Conservation (phyloP, 2,888 invertebrate genomes). For the Noctua pronuba region DNA sequence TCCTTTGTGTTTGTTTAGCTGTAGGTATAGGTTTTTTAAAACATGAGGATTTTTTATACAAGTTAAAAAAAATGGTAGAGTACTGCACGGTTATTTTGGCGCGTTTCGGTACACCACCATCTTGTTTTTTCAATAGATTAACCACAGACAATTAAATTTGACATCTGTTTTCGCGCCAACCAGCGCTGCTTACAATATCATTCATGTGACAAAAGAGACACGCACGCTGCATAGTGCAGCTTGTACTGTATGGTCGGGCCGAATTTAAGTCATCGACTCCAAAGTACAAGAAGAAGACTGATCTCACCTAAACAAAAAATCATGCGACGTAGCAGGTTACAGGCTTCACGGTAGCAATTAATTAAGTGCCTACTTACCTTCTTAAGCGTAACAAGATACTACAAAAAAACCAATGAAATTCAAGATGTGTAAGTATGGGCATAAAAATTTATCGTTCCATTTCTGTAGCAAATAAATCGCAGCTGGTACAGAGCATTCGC, state of each 20-base stretch:
- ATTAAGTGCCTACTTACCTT: background rate
- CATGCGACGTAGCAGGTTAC: too few relatives aligned
- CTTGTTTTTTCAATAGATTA: background rate
- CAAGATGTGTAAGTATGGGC: constrained; percentile 65
- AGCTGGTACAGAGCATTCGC: constrained; percentile 71
- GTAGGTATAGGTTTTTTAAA: background rate
- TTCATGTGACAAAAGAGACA: background rate
- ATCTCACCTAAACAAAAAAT: too few relatives aligned
- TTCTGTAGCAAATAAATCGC: constrained; percentile 76
- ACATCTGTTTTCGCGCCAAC: background rate
- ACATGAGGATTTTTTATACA: background rate
- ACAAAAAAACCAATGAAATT: constrained; percentile 46
- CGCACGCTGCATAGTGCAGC: too few relatives aligned
- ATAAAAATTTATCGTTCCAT: constrained; percentile 72
- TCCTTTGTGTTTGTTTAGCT: background rate
- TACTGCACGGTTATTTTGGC: background rate
- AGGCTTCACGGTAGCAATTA: too few relatives aligned
- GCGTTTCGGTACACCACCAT: background rate
- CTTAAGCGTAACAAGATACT: background rate
- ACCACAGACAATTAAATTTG: background rate
- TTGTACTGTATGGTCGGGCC: background rate
- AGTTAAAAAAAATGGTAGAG: background rate
- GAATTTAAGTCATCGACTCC: background rate
- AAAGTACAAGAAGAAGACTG: too few relatives aligned
- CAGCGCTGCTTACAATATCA: background rate